Base-by-base conservation (phyloP, 1,140 invertebrate species). In the Leptinotarsa texana region DNA sequence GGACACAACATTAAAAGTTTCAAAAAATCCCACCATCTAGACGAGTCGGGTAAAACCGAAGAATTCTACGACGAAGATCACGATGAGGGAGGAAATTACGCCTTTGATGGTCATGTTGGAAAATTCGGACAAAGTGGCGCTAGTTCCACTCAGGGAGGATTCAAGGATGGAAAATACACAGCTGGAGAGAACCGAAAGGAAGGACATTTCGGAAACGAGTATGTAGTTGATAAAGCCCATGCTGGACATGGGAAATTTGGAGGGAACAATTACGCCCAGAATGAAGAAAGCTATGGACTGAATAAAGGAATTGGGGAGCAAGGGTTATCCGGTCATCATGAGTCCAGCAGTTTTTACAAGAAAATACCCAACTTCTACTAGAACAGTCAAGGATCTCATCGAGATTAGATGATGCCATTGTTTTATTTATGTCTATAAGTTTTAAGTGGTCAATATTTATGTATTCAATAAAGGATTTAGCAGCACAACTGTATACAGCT, bases 51-150 rank as follows among this genome's bases (percentile, higher is more conserved):
- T 69, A 89, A 90, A 81, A 88, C 89, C 13, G 89, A 90, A 79
- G 89, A 87, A 73, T 91, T 88, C 85, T 91, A 89, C 73, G 90
- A 91, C 69, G 89, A 90, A 75, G 87, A 88, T 21, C 88, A 90
- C 78, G 89, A 90, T 77, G 89, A 89, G 78, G 89, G 87, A 0
- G 88, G 89, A 57, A 83, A 89, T 27, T 85, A 87, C 48, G 87
- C 86, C 27, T 86, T 86, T 62, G 87, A 87, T 65, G 81, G 79
- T 6, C 61, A 79, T 63, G 83, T 83, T 49, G 87, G 87, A 17
- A 85, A 84, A 0, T 89, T 88, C 75, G 88, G 87, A 0, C 87
- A 89, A 74, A 86, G 87, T 13, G 81, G 86, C 1, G 84, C 86
- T 21, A 85, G 86, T 77, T 84, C 85, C 1, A 89, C 86, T 84